Percentiles rank a stretch among this genome's conserved stretches.
Evolutionary conservation across 1,140 invertebrate species (phyloP).

Genomic region (Macrobrachium nipponense): DNA sequence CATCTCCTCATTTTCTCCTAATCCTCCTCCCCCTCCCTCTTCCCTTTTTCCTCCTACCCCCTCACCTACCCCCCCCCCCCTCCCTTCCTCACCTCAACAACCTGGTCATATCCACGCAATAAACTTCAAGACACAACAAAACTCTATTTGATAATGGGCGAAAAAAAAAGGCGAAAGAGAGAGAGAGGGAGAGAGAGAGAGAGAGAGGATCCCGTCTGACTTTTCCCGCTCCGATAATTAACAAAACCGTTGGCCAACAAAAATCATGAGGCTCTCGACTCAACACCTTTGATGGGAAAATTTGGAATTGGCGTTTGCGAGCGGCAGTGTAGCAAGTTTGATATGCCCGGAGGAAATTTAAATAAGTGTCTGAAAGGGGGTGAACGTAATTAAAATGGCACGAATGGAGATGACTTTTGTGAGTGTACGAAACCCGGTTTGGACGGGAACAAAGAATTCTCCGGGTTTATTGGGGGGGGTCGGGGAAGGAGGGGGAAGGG

Average conservation of each 20-base stretch:
- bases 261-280: conserved; percentile 57
- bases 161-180: conserved; percentile 46
- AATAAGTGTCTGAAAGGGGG: conserved; percentile 61
- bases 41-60: not conserved
- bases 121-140: conserved; percentile 62
- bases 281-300: conserved; percentile 59
- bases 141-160: conserved; percentile 61
- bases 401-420: conserved; percentile 52
- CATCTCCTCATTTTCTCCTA: not conserved
- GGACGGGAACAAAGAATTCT: conserved; percentile 8
- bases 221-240: conserved; percentile 60
- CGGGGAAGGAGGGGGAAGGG: not conserved
- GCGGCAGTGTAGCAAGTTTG: conserved; percentile 60
- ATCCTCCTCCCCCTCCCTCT: not conserved
- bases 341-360: conserved; percentile 62
- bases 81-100: not conserved
- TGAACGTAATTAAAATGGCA: conserved; percentile 60
- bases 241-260: conserved; percentile 62
- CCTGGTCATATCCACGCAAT: conserved; percentile 61
- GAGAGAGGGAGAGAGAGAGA: conserved; percentile 23
- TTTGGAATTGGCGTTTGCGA: conserved; percentile 61
- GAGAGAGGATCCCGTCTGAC: conserved; percentile 61
- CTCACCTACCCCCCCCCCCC: not conserved
- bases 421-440: conserved; percentile 49
- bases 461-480: not conserved